Conservation (phyloP, 2,888 invertebrate species). For the Caenorhabditis sulstoni region DNA sequence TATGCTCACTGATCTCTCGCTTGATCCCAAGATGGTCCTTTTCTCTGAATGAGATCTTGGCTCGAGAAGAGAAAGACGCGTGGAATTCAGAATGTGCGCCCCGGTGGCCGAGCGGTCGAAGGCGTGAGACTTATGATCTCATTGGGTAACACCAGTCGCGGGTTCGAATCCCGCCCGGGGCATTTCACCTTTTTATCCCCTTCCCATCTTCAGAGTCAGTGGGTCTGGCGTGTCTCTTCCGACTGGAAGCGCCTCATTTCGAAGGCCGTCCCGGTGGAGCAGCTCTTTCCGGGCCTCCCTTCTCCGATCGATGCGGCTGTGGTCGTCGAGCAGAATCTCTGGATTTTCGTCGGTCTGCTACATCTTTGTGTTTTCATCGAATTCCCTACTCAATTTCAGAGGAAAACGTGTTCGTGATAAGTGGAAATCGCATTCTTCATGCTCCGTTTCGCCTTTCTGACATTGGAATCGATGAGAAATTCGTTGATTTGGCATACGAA, state of each 20-base stretch:
- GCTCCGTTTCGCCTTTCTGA: conserved; percentile 34
- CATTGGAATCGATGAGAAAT: conserved; percentile 43
- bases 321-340: conserved; percentile 43
- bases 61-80: not conserved
- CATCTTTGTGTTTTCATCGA: too few relatives aligned
- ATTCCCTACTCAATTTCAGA: not conserved
- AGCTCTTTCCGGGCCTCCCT: conserved; percentile 46
- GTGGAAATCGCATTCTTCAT: conserved; percentile 45
- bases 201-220: conserved; percentile 43
- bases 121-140: conserved; percentile 45
- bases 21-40: too few relatives aligned
- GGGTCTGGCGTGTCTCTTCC: conserved; percentile 53
- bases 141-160: conserved; percentile 40
- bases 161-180: conserved; percentile 50
- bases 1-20: too few relatives aligned
- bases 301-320: conserved; percentile 54
- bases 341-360: conserved; percentile 48
- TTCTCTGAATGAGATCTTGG: too few relatives aligned
- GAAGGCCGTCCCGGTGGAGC: conserved; percentile 31
- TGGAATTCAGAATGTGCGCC: not conserved
- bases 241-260: conserved; percentile 37
- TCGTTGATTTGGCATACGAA: conserved; percentile 57
- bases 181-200: not conserved
- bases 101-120: not conserved
- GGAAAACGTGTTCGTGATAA: conserved; percentile 41